Conservation (phyloP, 2,888 invertebrate genomes). For the Dione juno region DNA sequence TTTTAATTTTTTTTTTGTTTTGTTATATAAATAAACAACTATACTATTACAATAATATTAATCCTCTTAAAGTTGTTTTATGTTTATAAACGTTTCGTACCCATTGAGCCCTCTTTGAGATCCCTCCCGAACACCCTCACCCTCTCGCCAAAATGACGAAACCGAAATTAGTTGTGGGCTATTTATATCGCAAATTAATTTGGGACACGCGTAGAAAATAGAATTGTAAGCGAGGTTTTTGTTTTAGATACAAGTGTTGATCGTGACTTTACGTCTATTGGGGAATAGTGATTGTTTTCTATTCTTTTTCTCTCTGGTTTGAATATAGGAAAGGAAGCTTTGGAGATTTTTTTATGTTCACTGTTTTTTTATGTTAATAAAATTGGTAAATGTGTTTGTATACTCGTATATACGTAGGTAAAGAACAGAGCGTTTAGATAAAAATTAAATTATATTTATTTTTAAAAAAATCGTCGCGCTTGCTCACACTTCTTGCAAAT, state of each 20-base stretch:
- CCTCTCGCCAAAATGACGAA: constrained; percentile 22
- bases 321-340: background rate
- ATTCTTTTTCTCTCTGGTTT: background rate
- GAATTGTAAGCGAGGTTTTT: background rate
- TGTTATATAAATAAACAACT: background rate
- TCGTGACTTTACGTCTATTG: background rate
- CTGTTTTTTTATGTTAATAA: too few relatives aligned
- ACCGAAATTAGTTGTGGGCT: constrained; percentile 20
- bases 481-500: too few relatives aligned
- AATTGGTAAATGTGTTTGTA: too few relatives aligned
- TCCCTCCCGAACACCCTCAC: constrained; percentile 18
- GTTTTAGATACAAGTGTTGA: background rate
- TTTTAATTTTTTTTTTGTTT: background rate
- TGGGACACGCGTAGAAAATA: constrained; percentile 20
- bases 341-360: too few relatives aligned
- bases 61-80: background rate
- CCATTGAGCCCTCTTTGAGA: background rate
- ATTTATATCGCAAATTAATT: constrained; percentile 28
- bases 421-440: too few relatives aligned
- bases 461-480: too few relatives aligned
- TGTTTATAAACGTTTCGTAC: background rate
- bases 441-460: too few relatives aligned
- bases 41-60: background rate
- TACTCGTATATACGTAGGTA: too few relatives aligned
- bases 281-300: background rate